Evolutionary conservation across 2,113 vertebrate species (phyloP), one percentile per base, ranked within the genome.

Genomic region (Sitta europaea): DNA sequence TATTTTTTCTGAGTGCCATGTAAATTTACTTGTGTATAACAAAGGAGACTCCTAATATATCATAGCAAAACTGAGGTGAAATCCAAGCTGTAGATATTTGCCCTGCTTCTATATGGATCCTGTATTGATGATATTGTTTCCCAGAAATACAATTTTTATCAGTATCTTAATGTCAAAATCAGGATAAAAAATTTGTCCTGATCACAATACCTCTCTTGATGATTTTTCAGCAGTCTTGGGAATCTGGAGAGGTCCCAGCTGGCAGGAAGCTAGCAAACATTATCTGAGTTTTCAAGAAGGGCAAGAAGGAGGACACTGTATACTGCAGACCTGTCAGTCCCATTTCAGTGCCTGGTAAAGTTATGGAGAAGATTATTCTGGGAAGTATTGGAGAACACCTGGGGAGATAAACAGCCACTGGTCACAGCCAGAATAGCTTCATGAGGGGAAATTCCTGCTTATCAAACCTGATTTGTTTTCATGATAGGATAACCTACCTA

Each of bases 201-300:
- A 48, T 65, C 35, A 55, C 14, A 24, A 48, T 65, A n/a, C 4
- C 1, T 47, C 23, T 54, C 22, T 48, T 4, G 8, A 18, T 42
- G 7, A 43, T n/a, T 73, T 55, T 47, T 40, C 14, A 63, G 28
- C 23, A 23, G n/a, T 73, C 14, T 36, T 47, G 23, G 40, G 28
- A n/a, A 47, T 38, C 14, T 47, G 12, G 23, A n/a, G 14, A 47
- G 11, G 23, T 38, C 4, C 5, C n/a, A 55, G 4, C 12, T 38
- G 48, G 22, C 3, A 12, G 28, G n/a, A 45, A 72, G 17, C 14
- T 53, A 5, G 22, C 0, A 1, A 40, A n/a, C 4, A 55, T 38
- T 47, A 19, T 63, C 28, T 12, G n/a, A 38, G 9, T 63, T 63
- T 63, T 84, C 58, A 84, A 63, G 48, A 54, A 72, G 11, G 17